Base-by-base conservation (phyloP, 2,888 invertebrate species). In the Hemistola chrysoprasaria region DNA sequence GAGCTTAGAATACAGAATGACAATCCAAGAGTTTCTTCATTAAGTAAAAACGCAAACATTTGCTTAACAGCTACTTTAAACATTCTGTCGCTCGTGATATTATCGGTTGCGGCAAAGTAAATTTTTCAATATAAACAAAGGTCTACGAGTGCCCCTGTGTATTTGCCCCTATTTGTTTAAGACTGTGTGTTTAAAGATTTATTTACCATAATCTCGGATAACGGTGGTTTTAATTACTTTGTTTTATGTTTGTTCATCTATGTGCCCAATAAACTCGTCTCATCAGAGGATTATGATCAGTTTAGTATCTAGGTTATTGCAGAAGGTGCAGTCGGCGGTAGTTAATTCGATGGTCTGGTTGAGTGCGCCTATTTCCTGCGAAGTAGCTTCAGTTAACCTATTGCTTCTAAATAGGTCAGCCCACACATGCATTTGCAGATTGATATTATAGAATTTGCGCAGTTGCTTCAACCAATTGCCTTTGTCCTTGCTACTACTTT, bases 151-250 rank as follows among this genome's bases (percentile, higher is more conserved):
- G 47, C 47, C 50, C 50, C 42, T 49, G 45, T 47, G 54, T 65
- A 57, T 71, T 66, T 60, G 63, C 68, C 56, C 54, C 53, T 70
- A 71, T 78, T 77, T 71, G 64, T 64, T 77, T 78, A 67, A 70
- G 69, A 60, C 59, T 62, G 58, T 61, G 56, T 62, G 56, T 56
- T 57, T 49, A 20, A 53, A 62, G 65, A 76, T 77, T 71, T 80
- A 78, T 78, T 74, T 77, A 71, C 71, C 72, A 68, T 71, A 60
- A 61, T 63, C 62, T 56, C 50, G 71, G 67, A 74, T 81, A 80
- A 75, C 81, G 71, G 79, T 70, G 65, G 56, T 56, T 76, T 81
- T 81, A 73, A 80, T 79, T 78, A 68, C 77, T 70, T 67, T 65
- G 72, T 56, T 73, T 66, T 61, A 62, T 74, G 71, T 79, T 75